phyloP scores from a whole-genome alignment of 1,140 invertebrate genomes.

The Apocrypta bakeri region DNA sequence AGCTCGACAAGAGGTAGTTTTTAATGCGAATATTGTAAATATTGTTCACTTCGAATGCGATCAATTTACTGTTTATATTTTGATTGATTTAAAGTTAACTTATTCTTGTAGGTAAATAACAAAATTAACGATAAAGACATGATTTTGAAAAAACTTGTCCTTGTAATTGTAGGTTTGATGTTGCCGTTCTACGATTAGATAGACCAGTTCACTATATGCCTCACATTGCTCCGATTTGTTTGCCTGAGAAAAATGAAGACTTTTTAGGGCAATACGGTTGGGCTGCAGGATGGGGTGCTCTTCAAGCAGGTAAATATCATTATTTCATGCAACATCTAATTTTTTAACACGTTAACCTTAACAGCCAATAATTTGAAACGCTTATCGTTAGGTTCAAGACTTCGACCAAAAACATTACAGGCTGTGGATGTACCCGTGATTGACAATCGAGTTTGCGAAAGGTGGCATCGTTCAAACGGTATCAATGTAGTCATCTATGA shows the following conservation, averaged over 20 bases:
- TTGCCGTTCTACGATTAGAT: constrained; percentile 91
- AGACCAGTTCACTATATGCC: constrained; percentile 92
- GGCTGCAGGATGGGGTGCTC: constrained; percentile 95
- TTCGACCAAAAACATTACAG: constrained; percentile 92
- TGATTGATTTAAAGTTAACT: no score
- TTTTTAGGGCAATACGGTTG: constrained; percentile 93
- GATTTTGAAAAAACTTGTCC: neutral
- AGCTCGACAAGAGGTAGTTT: neutral
- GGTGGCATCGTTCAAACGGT: constrained; percentile 85
- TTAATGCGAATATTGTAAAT: no score
- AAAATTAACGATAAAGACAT: no score
- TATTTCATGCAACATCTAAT: constrained; percentile 14
- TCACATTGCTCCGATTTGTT: constrained; percentile 94
- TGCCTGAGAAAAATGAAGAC: constrained; percentile 92
- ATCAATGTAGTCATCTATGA: constrained; percentile 96
- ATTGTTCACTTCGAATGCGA: no score
- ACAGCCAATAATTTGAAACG: neutral
- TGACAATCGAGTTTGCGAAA: constrained; percentile 89
- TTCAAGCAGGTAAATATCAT: constrained; percentile 79
- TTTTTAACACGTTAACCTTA: no score
- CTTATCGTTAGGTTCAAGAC: constrained; percentile 81
- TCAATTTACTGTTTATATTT: no score
- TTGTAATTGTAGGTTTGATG: constrained; percentile 82
- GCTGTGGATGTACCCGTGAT: constrained; percentile 94
- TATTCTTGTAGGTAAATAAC: no score